Evolutionary conservation across 2,888 invertebrate species (phyloP), one percentile per base, ranked within the genome.

Genomic region (Sphaeridia pumilis): DNA sequence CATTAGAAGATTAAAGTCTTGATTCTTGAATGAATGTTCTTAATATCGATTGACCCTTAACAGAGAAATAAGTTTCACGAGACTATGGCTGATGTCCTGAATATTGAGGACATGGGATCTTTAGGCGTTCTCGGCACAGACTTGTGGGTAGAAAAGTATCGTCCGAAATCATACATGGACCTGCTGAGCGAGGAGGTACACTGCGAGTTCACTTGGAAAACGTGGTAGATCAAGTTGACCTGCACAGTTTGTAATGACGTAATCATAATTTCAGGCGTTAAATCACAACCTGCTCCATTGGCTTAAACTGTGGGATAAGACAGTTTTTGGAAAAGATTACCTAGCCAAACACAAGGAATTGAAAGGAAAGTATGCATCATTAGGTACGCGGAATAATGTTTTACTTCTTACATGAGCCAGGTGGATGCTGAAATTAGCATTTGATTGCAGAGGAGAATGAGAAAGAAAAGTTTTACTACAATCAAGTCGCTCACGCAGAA

Each of bases 281-380:
- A 98, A 98, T 69, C 77, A 92, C 46, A 80, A 82, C 1, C 72
- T 95, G 55, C 73, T 98, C 21, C 83, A 83, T 63, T 98, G 97
- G 97, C 70, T 98, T 4, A 95, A 93, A 73, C 76, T 93, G 66
- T 97, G 95, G 95, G 95, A 97, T 69, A 90, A 89, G 75, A 79
- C 86, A 4, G 86, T 87, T 1, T 87, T 87, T 68, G 78, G 81
- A 28, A 50, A 62, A 72, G 75, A 67, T 75, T 74, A 63, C 68
- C 71, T 49, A 34, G 58, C 65, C 38, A 68, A 67, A 58, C 57
- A 64, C 34, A 66, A 67, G 58, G 49, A 55, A 46, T 65, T 63
- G 42, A 58, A 56, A 43, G 63, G 60, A 52, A 66, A 55, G 54
- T 72, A 60, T 42, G 50, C 60, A 1, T 54, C 49, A 43, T 41